Evolutionary conservation across 2,888 invertebrate species (phyloP).

Genomic region (Leucophenga maculata): DNA sequence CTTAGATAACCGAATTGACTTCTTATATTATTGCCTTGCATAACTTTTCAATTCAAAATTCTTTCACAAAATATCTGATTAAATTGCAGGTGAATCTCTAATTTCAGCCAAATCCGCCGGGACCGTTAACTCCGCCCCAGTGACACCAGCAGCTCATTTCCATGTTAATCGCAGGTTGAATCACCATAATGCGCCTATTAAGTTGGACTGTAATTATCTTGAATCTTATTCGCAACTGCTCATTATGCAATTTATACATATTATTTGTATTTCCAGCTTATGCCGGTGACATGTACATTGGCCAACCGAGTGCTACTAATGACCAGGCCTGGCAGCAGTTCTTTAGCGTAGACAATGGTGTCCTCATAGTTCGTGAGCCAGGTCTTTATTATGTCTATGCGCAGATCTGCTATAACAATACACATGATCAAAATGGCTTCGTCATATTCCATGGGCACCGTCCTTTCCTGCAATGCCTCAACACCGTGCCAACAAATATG

Average conservation of each 20-base stretch:
- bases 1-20: not conserved
- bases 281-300: conserved; percentile 68
- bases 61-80: conserved; percentile 23
- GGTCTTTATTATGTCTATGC: conserved; percentile 86
- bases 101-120: conserved; percentile 65
- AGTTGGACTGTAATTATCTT: conserved; percentile 43
- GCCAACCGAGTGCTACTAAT: conserved; percentile 73
- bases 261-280: conserved; percentile 46
- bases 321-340: conserved; percentile 77
- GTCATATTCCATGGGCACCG: conserved; percentile 78
- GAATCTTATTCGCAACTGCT: not conserved
- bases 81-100: conserved; percentile 65
- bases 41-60: conserved; percentile 5
- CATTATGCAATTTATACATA: not conserved
- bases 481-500: conserved; percentile 76
- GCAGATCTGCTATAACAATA: conserved; percentile 85
- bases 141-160: conserved; percentile 63
- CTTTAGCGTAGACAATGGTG: conserved; percentile 77
- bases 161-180: conserved; percentile 63
- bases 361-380: conserved; percentile 78
- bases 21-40: conserved; percentile 9
- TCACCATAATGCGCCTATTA: conserved; percentile 49
- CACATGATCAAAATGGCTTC: conserved; percentile 84
- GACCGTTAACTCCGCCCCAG: conserved; percentile 9
- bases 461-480: conserved; percentile 82